Conservation (phyloP, 2,797 vertebrate species). For the Myotis pilosus region DNA sequence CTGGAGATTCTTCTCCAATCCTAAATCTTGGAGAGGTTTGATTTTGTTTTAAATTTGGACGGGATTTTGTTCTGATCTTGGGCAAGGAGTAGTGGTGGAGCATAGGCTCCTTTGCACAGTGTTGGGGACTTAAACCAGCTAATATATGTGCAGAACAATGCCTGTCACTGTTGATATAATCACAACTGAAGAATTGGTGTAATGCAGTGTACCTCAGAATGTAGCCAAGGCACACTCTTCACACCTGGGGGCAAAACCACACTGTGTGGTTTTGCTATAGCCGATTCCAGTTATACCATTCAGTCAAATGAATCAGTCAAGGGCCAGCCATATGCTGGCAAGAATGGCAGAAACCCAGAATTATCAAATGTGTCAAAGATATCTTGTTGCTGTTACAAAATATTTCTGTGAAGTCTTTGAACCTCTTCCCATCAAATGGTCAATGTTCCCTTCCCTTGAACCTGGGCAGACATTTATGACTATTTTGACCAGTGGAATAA, state of each 20-base stretch:
- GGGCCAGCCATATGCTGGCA: background rate
- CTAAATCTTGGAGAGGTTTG: background rate
- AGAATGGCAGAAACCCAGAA: background rate
- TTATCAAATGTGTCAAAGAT: background rate
- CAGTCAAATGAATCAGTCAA: background rate
- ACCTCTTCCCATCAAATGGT: background rate
- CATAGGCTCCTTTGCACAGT: background rate
- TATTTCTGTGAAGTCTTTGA: background rate
- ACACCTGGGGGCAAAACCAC: background rate
- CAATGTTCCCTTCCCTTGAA: background rate
- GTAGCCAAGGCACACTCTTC: background rate
- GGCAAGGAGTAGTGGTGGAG: background rate
- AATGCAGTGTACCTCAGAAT: background rate
- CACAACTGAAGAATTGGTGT: conserved; percentile 11
- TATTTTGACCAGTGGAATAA: background rate
- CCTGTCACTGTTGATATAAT: background rate
- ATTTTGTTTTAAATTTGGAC: background rate
- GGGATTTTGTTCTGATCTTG: background rate
- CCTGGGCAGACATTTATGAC: background rate
- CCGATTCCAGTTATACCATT: background rate
- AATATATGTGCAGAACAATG: background rate
- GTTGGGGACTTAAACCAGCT: background rate
- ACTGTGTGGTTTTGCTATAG: background rate
- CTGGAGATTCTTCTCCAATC: background rate
- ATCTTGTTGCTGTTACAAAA: background rate